A percentile compares a stretch with the other conserved stretches of the same genome.
phyloP scores from a whole-genome alignment of 1,140 invertebrate genomes.

The Hyles euphorbiae region DNA sequence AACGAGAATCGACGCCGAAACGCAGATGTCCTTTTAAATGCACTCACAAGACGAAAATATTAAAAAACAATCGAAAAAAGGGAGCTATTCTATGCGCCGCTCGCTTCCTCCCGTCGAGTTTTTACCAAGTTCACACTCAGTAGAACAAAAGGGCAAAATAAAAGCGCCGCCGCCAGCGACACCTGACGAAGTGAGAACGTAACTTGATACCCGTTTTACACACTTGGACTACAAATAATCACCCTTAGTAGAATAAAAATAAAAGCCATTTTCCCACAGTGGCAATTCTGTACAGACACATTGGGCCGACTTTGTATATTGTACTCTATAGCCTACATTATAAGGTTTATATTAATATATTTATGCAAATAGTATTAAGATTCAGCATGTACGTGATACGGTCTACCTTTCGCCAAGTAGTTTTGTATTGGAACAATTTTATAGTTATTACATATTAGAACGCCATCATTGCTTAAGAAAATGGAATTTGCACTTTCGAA shows the following conservation, averaged over 20 bases:
- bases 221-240: neutral
- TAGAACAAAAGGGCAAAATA: constrained; percentile 67
- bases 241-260: constrained; percentile 4
- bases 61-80: constrained; percentile 8
- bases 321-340: constrained; percentile 5
- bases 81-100: constrained; percentile 43
- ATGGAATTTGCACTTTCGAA: neutral
- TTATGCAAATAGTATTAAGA: constrained; percentile 45
- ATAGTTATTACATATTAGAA: constrained; percentile 69
- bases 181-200: constrained; percentile 68
- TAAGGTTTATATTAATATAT: constrained; percentile 27
- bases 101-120: constrained; percentile 53
- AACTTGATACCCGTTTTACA: constrained; percentile 50
- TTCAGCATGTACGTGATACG: constrained; percentile 63
- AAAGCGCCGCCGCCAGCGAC: constrained; percentile 60
- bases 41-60: constrained; percentile 1
- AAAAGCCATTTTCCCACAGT: constrained; percentile 2
- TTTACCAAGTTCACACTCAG: constrained; percentile 65
- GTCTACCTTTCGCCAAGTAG: constrained; percentile 66
- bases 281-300: neutral
- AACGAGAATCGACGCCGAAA: constrained; percentile 7
- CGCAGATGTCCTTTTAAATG: constrained; percentile 4
- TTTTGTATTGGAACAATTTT: constrained; percentile 70
- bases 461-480: constrained; percentile 26
- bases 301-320: neutral